Evolutionary conservation across 2,797 vertebrate genomes (phyloP), one percentile per base, ranked within the genome.

Genomic region (Hybognathus amarus): DNA sequence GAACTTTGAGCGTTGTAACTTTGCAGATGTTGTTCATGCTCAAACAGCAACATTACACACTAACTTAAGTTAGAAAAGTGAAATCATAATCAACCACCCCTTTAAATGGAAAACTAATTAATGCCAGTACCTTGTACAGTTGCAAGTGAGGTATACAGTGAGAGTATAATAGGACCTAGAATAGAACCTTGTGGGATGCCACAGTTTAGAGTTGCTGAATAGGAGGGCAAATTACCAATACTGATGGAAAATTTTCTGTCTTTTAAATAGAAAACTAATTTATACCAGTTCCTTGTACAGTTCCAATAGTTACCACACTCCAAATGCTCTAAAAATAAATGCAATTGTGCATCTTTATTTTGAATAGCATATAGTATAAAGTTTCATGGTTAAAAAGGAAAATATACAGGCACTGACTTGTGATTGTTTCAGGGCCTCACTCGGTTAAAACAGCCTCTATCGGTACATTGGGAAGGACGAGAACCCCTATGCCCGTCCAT

Each of bases 381-480:
- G 20, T 54, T 40, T 50, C 1, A n/a, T 20, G 8, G 7, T 70
- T 33, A 36, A 13, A 22, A 70, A 2, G 20, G 12, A 50, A n/a
- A 22, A 67, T 22, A 24, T 10, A 13, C 66, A 64, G 36, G 24
- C 27, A n/a, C 15, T 45, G 30, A 66, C 30, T 42, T 78, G 36
- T 82, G 24, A 61, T 22, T 40, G 82, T 76, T 80, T 66, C 90
- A 97, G 98, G 94, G 85, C 91, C 96, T 18, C 92, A 94, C 22
- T 89, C 93, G 0, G 97, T 97, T 90, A 99, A 99, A 96, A 99
- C 97, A 0, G 98, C 98, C 2, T 99, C 95, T 56, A 97, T 99
- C 0, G 97, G 98, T 86, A 99, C 98, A 0, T 86, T 99, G 79
- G 97, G 97, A 85, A 93, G 98, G 93, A 97, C 96, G 73, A 96